Conservation (phyloP, 1,140 invertebrate species). For the Potamilus streckersoni region DNA sequence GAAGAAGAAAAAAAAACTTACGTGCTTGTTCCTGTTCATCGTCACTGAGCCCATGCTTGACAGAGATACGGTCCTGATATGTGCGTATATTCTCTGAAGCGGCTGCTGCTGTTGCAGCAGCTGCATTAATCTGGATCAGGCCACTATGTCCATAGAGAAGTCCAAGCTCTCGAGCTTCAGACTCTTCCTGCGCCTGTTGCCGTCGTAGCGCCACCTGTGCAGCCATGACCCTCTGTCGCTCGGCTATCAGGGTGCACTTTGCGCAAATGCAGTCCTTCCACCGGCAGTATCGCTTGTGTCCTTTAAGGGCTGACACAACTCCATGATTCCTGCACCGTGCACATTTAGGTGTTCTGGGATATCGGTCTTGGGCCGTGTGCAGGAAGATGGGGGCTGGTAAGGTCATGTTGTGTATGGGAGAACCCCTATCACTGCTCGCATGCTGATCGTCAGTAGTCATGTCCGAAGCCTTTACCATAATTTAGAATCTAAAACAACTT, state of each 20-base stretch:
- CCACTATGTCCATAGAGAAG: slow-evolving; percentile 63
- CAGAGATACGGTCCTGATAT: too few species aligned
- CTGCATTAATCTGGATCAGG: slow-evolving; percentile 58
- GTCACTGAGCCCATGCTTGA: too few species aligned
- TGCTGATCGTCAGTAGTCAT: too few species aligned
- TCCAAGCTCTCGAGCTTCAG: slow-evolving; percentile 8
- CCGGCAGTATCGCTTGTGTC: slow-evolving; percentile 31
- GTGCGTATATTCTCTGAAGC: too few species aligned
- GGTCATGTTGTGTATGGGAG: neutral
- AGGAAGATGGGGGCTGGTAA: slow-evolving; percentile 20
- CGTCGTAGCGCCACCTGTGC: slow-evolving; percentile 28
- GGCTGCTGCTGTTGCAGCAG: slow-evolving; percentile 28
- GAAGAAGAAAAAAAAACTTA: too few species aligned
- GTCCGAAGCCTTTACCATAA: too few species aligned
- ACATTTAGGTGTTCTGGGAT: slow-evolving; percentile 30
- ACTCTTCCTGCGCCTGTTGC: slow-evolving; percentile 29
- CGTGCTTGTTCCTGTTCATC: too few species aligned
- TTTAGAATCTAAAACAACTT: too few species aligned
- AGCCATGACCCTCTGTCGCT: slow-evolving; percentile 30
- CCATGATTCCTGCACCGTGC: slow-evolving; percentile 30
- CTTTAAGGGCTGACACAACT: slow-evolving; percentile 26
- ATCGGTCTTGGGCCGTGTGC: slow-evolving; percentile 6
- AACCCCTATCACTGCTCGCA: too few species aligned
- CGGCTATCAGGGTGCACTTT: slow-evolving; percentile 28
- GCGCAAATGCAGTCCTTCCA: slow-evolving; percentile 28